Percentiles rank a stretch among this genome's conserved stretches.
Evolutionary conservation across 2,113 vertebrate genomes (phyloP).

Genomic region (Pao palembangensis): DNA sequence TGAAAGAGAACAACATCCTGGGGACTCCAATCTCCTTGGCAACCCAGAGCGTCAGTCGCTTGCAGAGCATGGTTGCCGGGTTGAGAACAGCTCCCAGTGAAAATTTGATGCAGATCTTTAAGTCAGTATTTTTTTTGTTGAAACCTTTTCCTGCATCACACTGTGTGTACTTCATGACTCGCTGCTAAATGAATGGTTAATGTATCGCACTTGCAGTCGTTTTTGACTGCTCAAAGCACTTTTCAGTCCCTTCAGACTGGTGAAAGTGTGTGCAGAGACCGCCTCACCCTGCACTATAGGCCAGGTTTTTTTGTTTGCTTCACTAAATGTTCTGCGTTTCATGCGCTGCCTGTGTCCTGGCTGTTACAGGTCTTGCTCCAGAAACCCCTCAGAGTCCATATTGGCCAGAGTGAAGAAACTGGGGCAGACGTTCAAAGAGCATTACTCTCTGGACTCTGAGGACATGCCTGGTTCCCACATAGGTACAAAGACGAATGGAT

Average conservation of each 20-base stretch:
- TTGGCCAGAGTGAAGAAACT: conserved; percentile 79
- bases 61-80: conserved; percentile 90
- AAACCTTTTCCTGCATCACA: too few species aligned
- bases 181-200: too few species aligned
- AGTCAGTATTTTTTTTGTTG: conserved; percentile 68
- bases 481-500: conserved; percentile 65
- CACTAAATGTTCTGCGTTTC: too few species aligned
- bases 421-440: conserved; percentile 84
- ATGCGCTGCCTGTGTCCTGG: background rate
- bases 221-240: too few species aligned
- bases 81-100: conserved; percentile 85
- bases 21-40: conserved; percentile 93
- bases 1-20: conserved; percentile 87
- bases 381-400: conserved; percentile 82
- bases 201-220: too few species aligned
- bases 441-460: conserved; percentile 85
- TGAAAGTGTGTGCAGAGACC: too few species aligned
- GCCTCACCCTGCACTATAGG: too few species aligned
- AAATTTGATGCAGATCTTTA: conserved; percentile 81
- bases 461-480: conserved; percentile 89
- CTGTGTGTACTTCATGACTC: too few species aligned
- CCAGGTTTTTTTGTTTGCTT: too few species aligned
- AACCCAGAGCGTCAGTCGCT: conserved; percentile 89
- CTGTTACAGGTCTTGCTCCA: conserved; percentile 81
- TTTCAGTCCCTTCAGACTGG: too few species aligned